Base-by-base conservation (phyloP, 2,888 invertebrate species). In the Asteroscopus sphinx region DNA sequence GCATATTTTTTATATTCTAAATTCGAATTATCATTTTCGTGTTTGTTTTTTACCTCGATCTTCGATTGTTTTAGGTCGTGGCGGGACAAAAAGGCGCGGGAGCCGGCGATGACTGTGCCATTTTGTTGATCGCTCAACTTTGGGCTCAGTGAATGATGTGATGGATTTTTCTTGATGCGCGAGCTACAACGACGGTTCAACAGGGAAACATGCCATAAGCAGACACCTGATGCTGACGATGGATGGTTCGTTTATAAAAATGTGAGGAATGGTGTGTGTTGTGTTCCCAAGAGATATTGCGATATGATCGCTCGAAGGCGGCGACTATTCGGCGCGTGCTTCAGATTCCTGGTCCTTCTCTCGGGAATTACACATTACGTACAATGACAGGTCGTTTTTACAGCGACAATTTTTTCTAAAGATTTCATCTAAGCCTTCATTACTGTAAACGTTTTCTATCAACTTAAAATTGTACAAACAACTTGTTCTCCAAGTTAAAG, bases 291-390 rank as follows among this genome's bases (percentile, higher is more conserved):
- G 90, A 89, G 92, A 92, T 87, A 85, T 86, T 82, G 90, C 89
- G 92, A 92, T 93, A 92, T 83, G 88, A 91, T 93, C 92, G 78
- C 61, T 73, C 69, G 72, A 21, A 68, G 68, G 68, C 81, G 91
- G 87, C 91, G 88, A 82, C 87, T 76, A 77, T 71, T 76, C 85
- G 91, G 90, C 93, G 93, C 93, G 93, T 93, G 94, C 92, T 92
- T 92, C 83, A 85, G 85, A 92, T 92, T 85, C 92, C 88, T 81
- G 73, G 76, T 83, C 71, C 79, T 74, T 74, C 81, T 77, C 81
- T 81, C 81, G 85, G 82, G 87, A 87, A 88, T 92, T 89, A 89
- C 86, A 92, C 91, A 93, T 94, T 93, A 93, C 88, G 70, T 83
- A 77, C 87, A 84, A 93, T 94, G 93, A 94, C 93, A 87, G 74